Percentiles rank a stretch among this genome's conserved stretches.
phyloP scores from a whole-genome alignment of 1,140 invertebrate genomes.

The Pseudomyrmex dendroicus region DNA sequence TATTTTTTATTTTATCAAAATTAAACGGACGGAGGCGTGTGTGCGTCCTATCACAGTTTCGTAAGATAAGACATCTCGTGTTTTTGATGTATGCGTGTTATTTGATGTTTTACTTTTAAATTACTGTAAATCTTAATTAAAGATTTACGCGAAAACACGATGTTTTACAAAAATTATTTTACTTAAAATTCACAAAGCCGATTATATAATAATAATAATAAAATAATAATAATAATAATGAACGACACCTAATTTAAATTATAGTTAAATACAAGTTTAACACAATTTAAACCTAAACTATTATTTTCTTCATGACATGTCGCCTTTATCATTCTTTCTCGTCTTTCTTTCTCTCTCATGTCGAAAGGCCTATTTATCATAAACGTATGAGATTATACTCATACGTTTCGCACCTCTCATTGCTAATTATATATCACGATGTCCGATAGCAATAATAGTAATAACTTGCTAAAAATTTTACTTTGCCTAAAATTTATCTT shows the following conservation, averaged over 20 bases:
- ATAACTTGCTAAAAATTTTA: conserved; percentile 64
- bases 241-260: conserved; percentile 1
- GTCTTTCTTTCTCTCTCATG: conserved; percentile 14
- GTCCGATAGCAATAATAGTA: conserved; percentile 68
- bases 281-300: conserved; percentile 13
- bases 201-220: too few relatives aligned
- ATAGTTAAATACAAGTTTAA: conserved; percentile 7
- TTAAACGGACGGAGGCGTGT: too few relatives aligned
- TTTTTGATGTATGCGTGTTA: too few relatives aligned
- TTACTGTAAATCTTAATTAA: too few relatives aligned
- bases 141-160: too few relatives aligned
- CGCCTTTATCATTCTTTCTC: conserved; percentile 16
- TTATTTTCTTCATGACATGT: not conserved
- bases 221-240: not conserved
- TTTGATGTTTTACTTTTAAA: too few relatives aligned
- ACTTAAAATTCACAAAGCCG: not conserved
- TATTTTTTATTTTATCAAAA: too few relatives aligned
- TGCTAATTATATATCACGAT: conserved; percentile 70
- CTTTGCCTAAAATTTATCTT: conserved; percentile 67
- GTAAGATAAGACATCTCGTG: too few relatives aligned
- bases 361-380: conserved; percentile 70
- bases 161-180: not conserved
- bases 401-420: conserved; percentile 63
- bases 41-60: too few relatives aligned
- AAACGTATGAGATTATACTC: conserved; percentile 61